phyloP scores from a whole-genome alignment of 30 jellyfish, hydroid and myxozoan species.

The Cassiopea xamachana region DNA sequence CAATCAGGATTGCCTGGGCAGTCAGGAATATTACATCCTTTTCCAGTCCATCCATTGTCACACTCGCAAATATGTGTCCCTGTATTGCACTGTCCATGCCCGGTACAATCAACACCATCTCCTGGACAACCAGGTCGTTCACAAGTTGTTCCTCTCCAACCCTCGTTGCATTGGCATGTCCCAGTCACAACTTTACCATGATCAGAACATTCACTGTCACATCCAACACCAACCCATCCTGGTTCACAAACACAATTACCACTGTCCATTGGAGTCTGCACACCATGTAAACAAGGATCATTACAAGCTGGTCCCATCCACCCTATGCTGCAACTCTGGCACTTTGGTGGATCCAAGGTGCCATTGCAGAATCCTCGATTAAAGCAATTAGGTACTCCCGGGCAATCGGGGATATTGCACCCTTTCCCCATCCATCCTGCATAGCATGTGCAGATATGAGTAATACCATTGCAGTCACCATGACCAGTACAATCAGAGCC shows the following conservation, averaged over 20 bases:
- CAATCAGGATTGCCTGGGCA: conserved; percentile 80
- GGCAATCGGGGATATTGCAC: conserved; percentile 71
- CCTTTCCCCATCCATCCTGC: conserved; percentile 77
- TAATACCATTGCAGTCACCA: conserved; percentile 70
- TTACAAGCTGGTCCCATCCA: conserved; percentile 85
- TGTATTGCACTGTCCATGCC: conserved; percentile 66
- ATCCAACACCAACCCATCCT: conserved; percentile 79
- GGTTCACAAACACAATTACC: conserved; percentile 72
- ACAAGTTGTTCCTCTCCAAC: conserved; percentile 76
- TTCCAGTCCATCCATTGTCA: conserved; percentile 78
- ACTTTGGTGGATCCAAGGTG: conserved; percentile 45
- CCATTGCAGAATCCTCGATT: conserved; percentile 71
- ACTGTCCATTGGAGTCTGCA: conserved; percentile 71
- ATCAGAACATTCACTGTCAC: conserved; percentile 78
- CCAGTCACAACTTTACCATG: conserved; percentile 59
- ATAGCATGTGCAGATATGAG: conserved; percentile 70
- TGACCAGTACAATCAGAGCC: conserved; percentile 77
- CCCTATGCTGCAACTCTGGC: conserved; percentile 62
- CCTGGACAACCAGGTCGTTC: conserved; percentile 83
- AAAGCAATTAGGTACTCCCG: conserved; percentile 72
- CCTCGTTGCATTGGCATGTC: conserved; percentile 45
- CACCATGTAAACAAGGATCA: conserved; percentile 66
- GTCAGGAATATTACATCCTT: conserved; percentile 69
- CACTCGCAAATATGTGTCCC: conserved; percentile 68
- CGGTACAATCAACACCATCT: conserved; percentile 50